phyloP scores from a whole-genome alignment of 2,797 vertebrate species.

The Gallinago solitaria region DNA sequence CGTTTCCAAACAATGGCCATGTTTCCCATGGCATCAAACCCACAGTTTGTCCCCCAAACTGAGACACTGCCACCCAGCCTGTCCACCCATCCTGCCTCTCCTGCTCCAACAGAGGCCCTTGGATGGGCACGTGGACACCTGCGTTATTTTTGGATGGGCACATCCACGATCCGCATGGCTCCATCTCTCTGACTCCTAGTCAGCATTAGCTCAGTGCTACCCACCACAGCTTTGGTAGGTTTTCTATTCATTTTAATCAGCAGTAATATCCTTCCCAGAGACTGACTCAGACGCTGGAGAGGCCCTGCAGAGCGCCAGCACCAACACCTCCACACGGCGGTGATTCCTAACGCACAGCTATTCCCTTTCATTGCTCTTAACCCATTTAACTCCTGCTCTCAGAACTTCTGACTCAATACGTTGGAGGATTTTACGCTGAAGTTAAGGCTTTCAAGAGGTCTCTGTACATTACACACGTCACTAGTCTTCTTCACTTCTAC shows the following conservation, averaged over 20 bases:
- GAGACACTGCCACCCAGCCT: rapidly evolving
- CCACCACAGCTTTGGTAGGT: neutral
- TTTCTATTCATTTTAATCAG: constrained; percentile 17
- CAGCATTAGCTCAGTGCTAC: neutral
- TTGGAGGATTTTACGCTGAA: neutral
- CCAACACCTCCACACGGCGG: neutral
- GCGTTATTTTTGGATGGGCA: too few species aligned
- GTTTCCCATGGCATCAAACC: too few species aligned
- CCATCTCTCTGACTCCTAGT: neutral
- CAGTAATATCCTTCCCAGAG: neutral
- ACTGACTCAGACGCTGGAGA: neutral
- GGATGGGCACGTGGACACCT: rapidly evolving
- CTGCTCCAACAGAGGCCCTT: neutral
- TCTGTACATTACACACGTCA: neutral
- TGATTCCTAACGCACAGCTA: neutral
- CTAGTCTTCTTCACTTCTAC: neutral
- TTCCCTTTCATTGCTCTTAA: constrained; percentile 35
- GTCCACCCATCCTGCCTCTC: neutral
- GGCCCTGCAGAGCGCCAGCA: neutral
- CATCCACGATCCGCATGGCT: rapidly evolving
- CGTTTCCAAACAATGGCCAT: neutral
- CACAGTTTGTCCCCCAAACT: too few species aligned
- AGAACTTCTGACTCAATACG: neutral
- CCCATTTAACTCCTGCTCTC: constrained; percentile 30
- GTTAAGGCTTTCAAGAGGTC: neutral